A percentile compares a stretch with the other conserved stretches of the same genome.
phyloP scores from a whole-genome alignment of 2,888 invertebrate species.

The Plagodis pulveraria region DNA sequence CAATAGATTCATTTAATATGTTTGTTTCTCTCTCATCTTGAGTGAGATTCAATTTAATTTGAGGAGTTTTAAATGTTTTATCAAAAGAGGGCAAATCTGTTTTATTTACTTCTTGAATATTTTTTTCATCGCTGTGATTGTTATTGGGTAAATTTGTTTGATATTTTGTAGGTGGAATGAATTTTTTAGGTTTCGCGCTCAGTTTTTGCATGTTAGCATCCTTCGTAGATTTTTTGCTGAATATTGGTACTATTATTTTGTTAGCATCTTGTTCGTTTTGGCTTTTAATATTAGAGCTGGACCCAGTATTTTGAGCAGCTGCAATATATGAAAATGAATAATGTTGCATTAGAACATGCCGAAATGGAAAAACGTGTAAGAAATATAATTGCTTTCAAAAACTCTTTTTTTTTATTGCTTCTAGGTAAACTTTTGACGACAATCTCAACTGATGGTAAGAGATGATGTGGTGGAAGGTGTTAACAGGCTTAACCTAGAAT shows the following conservation, averaged over 20 bases:
- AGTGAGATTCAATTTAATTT: neutral
- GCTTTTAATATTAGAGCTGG: conserved; percentile 1
- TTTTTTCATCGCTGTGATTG: neutral
- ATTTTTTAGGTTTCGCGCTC: conserved; percentile 52
- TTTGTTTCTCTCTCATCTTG: neutral
- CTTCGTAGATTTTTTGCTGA: conserved; percentile 45
- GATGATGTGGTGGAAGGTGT: too few species aligned
- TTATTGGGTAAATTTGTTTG: conserved; percentile 4
- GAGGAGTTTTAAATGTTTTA: conserved; percentile 5
- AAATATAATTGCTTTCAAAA: too few species aligned
- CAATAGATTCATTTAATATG: neutral
- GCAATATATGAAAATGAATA: conserved; percentile 12
- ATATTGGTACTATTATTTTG: conserved; percentile 47
- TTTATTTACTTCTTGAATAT: conserved; percentile 1
- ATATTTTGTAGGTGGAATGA: conserved; percentile 54
- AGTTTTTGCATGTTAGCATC: conserved; percentile 9
- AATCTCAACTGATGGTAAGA: too few species aligned
- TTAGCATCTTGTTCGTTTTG: neutral
- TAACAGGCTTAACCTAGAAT: too few species aligned
- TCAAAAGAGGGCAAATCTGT: conserved; percentile 5
- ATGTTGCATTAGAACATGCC: too few species aligned
- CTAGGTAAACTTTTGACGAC: too few species aligned
- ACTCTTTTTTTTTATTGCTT: too few species aligned
- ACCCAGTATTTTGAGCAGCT: conserved; percentile 11
- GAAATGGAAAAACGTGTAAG: too few species aligned